These are phyloP conservation scores for Enteromius anoplus DNA, from an alignment of 2,797 vertebrate species.

Conservation along the genomic window DNA sequence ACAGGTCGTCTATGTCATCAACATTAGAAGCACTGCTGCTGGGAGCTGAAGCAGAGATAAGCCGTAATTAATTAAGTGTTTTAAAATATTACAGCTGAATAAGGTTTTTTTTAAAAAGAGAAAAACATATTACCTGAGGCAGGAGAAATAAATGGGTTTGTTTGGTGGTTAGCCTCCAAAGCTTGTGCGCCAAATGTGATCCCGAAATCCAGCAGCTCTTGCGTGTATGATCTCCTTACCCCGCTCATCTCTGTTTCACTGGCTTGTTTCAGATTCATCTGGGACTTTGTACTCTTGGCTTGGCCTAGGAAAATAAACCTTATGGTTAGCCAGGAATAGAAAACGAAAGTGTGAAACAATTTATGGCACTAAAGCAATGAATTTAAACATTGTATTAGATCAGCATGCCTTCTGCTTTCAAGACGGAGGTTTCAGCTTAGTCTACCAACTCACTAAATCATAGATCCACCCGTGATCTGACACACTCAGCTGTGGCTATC, in stretches of 20 bases:
- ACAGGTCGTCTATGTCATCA: conserved; percentile 59
- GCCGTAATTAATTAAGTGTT: not conserved
- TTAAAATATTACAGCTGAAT: not conserved
- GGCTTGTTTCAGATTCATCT: conserved; percentile 43
- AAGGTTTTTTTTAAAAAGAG: not conserved
- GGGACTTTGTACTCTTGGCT: conserved; percentile 49
- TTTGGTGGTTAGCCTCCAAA: conserved; percentile 39
- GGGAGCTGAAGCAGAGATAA: conserved; percentile 44
- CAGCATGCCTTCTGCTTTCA: not conserved
- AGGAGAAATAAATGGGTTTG: conserved; percentile 60
- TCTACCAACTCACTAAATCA: not conserved
- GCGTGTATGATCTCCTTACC: conserved; percentile 68
- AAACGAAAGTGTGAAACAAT: conserved; percentile 22
- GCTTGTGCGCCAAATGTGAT: conserved; percentile 69
- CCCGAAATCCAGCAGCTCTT: conserved; percentile 72
- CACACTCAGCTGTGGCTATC: not conserved
- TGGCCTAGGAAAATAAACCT: conserved; percentile 34
- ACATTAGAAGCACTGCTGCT: conserved; percentile 46
- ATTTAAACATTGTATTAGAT: not conserved
- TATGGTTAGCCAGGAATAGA: not conserved
- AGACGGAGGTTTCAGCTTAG: not conserved
- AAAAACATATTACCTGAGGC: conserved; percentile 59
- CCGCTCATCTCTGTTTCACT: conserved; percentile 35
- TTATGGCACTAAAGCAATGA: not conserved
- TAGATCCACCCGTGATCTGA: not conserved